Conservation (phyloP, 2,113 vertebrate species). For the Poeciliopsis retropinna region DNA sequence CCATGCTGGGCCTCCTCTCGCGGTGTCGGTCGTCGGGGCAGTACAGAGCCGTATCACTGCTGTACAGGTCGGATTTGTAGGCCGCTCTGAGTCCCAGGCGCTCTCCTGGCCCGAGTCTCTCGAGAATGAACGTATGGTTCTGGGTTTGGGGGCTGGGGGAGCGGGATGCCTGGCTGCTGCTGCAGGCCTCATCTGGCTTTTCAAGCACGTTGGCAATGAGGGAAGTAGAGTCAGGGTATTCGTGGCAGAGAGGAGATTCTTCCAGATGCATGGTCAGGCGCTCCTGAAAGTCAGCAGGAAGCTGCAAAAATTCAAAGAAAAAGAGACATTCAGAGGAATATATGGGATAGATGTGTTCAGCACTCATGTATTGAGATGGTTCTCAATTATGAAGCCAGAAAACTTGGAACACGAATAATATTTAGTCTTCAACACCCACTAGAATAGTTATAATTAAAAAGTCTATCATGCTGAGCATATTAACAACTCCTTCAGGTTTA, state of each 20-base stretch:
- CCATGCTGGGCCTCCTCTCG: constrained; percentile 89
- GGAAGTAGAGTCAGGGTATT: constrained; percentile 87
- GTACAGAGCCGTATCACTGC: constrained; percentile 94
- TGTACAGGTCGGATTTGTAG: constrained; percentile 92
- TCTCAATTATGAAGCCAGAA: not conserved
- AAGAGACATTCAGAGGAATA: constrained; percentile 1
- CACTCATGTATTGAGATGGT: not conserved
- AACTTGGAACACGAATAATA: not conserved
- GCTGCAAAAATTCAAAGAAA: constrained; percentile 69
- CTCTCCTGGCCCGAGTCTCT: constrained; percentile 77
- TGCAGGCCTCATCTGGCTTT: constrained; percentile 87
- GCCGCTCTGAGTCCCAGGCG: constrained; percentile 81
- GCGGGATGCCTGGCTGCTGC: constrained; percentile 85
- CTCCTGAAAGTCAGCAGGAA: constrained; percentile 93
- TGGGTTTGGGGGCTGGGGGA: constrained; percentile 87
- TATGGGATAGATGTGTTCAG: not conserved
- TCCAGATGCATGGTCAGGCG: constrained; percentile 91
- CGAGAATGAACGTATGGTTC: constrained; percentile 75
- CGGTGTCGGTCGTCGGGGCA: constrained; percentile 89
- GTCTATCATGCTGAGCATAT: not conserved
- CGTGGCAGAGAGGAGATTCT: constrained; percentile 86
- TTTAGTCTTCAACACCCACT: not conserved
- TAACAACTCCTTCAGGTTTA: not conserved
- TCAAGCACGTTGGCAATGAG: constrained; percentile 91
- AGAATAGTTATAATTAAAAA: constrained; percentile 2